Evolutionary conservation across 1,140 invertebrate species (phyloP).

Genomic region (Nephila pilipes): DNA sequence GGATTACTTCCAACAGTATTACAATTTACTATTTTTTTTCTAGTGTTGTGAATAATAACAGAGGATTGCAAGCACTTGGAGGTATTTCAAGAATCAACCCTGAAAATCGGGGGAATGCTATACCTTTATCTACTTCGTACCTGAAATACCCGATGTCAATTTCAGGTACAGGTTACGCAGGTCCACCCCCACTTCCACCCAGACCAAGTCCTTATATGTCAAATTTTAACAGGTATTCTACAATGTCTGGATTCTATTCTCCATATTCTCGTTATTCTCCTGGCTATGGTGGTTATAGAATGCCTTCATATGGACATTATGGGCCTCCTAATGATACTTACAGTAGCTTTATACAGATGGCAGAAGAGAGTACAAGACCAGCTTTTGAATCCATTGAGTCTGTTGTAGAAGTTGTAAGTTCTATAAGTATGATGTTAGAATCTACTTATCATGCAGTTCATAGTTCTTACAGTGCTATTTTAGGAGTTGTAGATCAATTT

Average conservation of each 20-base stretch:
- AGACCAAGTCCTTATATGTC: neutral
- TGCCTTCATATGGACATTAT: neutral
- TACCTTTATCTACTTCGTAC: conserved; percentile 10
- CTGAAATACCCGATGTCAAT: neutral
- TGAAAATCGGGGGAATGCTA: neutral
- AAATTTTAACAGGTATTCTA: neutral
- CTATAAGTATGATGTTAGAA: conserved; percentile 97
- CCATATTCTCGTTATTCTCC: conserved; percentile 49
- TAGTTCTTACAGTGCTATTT: conserved; percentile 95
- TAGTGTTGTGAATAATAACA: neutral
- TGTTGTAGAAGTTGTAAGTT: conserved; percentile 93
- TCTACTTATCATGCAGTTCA: conserved; percentile 97
- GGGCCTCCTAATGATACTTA: neutral
- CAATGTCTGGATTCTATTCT: neutral
- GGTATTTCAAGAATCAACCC: neutral
- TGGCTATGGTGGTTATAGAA: neutral
- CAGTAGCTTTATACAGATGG: conserved; percentile 88
- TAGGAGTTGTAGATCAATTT: conserved; percentile 97
- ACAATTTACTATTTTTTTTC: neutral
- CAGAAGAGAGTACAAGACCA: conserved; percentile 93
- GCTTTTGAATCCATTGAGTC: conserved; percentile 97
- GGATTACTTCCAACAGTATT: neutral
- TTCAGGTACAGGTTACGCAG: neutral
- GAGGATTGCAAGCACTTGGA: neutral
- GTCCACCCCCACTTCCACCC: conserved; percentile 51